Evolutionary conservation across 2,888 invertebrate species (phyloP).

Genomic region (Lasioglossum pauxillum): DNA sequence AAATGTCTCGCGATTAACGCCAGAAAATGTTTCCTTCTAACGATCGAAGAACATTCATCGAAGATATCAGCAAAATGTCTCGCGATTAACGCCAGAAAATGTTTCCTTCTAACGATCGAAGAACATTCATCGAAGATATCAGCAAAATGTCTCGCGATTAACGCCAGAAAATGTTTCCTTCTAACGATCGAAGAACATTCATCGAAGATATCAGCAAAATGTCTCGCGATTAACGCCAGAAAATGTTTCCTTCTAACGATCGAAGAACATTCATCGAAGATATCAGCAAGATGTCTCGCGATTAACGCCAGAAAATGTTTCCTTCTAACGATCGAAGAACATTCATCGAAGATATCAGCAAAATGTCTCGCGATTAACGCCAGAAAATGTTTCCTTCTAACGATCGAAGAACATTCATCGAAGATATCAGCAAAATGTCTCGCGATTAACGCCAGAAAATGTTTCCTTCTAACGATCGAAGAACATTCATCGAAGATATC

Average conservation of each 20-base stretch:
- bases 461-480: neutral
- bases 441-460: slow-evolving; percentile 18
- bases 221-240: slow-evolving; percentile 15
- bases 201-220: slow-evolving; percentile 28
- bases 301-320: slow-evolving; percentile 12
- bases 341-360: slow-evolving; percentile 6
- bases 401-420: no score
- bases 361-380: slow-evolving; percentile 31
- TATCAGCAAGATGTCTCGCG: slow-evolving; percentile 16
- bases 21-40: neutral
- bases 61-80: slow-evolving; percentile 22
- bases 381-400: neutral
- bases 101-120: neutral
- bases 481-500: no score
- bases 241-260: neutral
- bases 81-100: slow-evolving; percentile 18
- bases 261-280: no score
- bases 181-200: no score
- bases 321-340: no score
- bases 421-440: slow-evolving; percentile 22
- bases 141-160: slow-evolving; percentile 27
- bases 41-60: no score
- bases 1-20: slow-evolving; percentile 31
- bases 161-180: neutral
- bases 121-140: no score